These are phyloP conservation scores for Troides oblongomaculatus DNA, from an alignment of 2,888 invertebrate genomes.

Conservation along the genomic window DNA sequence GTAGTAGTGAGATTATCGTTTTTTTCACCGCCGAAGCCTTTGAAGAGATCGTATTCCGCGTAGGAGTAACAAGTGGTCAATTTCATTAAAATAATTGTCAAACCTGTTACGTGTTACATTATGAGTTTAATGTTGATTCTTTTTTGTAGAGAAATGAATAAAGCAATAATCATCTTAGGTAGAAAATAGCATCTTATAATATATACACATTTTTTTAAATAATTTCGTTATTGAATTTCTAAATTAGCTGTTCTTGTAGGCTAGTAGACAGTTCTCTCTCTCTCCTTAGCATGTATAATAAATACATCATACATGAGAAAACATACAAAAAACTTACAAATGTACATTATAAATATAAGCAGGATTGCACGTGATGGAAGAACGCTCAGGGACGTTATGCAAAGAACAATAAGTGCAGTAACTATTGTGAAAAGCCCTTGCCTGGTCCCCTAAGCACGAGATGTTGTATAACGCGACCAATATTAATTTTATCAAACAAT, in stretches of 20 bases:
- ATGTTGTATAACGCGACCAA: constrained; percentile 21
- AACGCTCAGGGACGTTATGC: constrained; percentile 19
- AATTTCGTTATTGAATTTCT: too few species aligned
- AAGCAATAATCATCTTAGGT: too few species aligned
- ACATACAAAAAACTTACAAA: constrained; percentile 16
- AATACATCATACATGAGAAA: not conserved
- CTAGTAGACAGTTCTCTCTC: too few species aligned
- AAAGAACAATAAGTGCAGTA: constrained; percentile 25
- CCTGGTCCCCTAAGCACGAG: constrained; percentile 28
- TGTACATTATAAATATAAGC: constrained; percentile 20
- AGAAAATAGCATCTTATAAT: too few species aligned
- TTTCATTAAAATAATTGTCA: constrained; percentile 26
- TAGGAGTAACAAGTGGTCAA: constrained; percentile 34
- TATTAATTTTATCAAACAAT: not conserved
- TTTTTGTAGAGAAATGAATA: not conserved
- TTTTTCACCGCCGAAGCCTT: constrained; percentile 40
- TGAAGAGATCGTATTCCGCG: constrained; percentile 47
- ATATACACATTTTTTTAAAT: too few species aligned
- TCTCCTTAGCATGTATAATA: too few species aligned
- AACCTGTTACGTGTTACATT: constrained; percentile 13
- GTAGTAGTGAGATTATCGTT: not conserved
- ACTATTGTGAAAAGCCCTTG: constrained; percentile 29
- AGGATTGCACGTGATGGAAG: constrained; percentile 12
- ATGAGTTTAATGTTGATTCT: too few species aligned
- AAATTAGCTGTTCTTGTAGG: too few species aligned